These are phyloP conservation scores for Lateolabrax maculatus DNA, from an alignment of 2,797 vertebrate genomes.

Conservation along the genomic window DNA sequence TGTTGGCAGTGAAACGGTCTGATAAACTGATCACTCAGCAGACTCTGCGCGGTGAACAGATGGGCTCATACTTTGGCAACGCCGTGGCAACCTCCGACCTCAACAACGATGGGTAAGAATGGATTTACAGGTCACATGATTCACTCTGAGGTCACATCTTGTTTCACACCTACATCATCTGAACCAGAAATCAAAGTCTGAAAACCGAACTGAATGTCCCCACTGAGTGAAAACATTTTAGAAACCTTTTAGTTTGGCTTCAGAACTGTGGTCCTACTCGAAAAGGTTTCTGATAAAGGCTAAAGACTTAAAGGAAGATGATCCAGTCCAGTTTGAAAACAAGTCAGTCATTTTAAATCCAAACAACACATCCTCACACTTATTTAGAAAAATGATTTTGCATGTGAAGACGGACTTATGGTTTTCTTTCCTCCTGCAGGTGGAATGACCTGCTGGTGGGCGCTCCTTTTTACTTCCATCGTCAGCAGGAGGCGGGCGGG, in stretches of 20 bases:
- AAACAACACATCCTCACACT: too few relatives aligned
- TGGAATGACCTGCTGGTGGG: slow-evolving; percentile 93
- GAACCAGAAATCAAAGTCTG: neutral
- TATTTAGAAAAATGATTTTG: too few relatives aligned
- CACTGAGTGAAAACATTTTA: too few relatives aligned
- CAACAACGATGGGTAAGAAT: slow-evolving; percentile 89
- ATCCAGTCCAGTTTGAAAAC: too few relatives aligned
- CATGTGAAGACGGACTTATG: too few relatives aligned
- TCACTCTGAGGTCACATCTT: neutral
- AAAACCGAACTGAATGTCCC: too few relatives aligned
- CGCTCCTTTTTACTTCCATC: slow-evolving; percentile 92
- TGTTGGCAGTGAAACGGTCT: slow-evolving; percentile 72
- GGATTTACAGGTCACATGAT: neutral
- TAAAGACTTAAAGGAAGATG: too few relatives aligned
- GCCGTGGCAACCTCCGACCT: slow-evolving; percentile 90
- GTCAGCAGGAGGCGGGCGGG: slow-evolving; percentile 87
- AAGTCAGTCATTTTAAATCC: too few relatives aligned
- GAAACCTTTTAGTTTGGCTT: too few relatives aligned
- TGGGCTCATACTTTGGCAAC: slow-evolving; percentile 94
- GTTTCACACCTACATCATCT: neutral
- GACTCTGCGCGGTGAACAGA: slow-evolving; percentile 88
- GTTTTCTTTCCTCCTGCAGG: slow-evolving; percentile 64
- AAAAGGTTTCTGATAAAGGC: too few relatives aligned
- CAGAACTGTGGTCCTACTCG: too few relatives aligned
- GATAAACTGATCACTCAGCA: slow-evolving; percentile 40